These are phyloP conservation scores for Halcyon badia DNA, from an alignment of 2,797 vertebrate genomes.

Conservation along the genomic window DNA sequence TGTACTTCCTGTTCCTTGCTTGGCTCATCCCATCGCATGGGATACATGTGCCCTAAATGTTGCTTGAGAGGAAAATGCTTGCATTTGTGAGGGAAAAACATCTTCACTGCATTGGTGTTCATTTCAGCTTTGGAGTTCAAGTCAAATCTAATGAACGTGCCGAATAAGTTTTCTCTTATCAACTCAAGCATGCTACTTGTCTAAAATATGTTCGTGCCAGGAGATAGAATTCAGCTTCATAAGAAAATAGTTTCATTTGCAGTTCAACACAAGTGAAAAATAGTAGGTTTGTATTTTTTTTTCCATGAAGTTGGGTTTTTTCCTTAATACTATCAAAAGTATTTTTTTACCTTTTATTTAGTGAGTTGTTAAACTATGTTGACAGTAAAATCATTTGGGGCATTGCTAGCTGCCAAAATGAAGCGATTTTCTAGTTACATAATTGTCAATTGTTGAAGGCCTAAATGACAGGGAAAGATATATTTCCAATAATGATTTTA, in stretches of 20 bases:
- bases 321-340: neutral
- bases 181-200: neutral
- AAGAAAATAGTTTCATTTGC: neutral
- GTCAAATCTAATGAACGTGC: fast-evolving
- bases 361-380: neutral
- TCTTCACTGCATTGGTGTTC: fast-evolving
- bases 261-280: neutral
- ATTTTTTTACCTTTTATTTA: neutral
- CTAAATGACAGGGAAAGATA: neutral
- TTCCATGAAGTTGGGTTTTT: neutral
- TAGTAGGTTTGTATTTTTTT: neutral
- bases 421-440: neutral
- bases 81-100: fast-evolving
- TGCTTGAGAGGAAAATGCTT: neutral
- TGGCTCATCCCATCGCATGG: neutral
- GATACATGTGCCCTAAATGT: fast-evolving
- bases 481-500: neutral
- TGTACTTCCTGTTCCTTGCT: neutral
- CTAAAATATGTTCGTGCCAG: fast-evolving
- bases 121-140: neutral
- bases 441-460: neutral
- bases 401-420: neutral
- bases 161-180: neutral
- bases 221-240: neutral
- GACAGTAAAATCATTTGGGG: neutral